Conservation (phyloP, 2,797 vertebrate genomes). For the Euthynnus affinis region DNA sequence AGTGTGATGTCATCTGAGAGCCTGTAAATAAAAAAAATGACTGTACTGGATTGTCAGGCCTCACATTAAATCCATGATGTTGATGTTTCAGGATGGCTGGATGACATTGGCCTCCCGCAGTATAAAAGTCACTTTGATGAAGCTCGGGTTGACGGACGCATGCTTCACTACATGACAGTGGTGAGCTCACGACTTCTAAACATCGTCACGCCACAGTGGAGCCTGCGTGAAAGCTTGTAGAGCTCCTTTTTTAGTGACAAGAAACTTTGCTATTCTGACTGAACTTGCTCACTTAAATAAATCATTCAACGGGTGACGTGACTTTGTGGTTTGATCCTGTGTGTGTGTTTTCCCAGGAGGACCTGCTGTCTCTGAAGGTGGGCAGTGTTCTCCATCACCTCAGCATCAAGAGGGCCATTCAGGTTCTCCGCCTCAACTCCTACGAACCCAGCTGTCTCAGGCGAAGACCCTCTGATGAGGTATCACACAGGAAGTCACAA, state of each 20-base stretch:
- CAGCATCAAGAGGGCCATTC: constrained; percentile 95
- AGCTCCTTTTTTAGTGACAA: background rate
- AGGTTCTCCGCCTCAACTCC: constrained; percentile 93
- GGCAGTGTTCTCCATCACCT: constrained; percentile 96
- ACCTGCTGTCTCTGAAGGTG: constrained; percentile 95
- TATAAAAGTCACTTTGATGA: constrained; percentile 99
- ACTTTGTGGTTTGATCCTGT: background rate
- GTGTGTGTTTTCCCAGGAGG: constrained; percentile 87
- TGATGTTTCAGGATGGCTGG: constrained; percentile 90
- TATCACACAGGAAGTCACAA: constrained; percentile 59
- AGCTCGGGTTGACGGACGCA: constrained; percentile 93
- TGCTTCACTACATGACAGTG: constrained; percentile 96
- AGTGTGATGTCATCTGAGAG: constrained; percentile 61
- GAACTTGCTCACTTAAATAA: constrained; percentile 3
- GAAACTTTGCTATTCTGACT: background rate
- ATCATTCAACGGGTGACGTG: background rate
- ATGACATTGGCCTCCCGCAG: constrained; percentile 98
- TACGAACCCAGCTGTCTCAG: constrained; percentile 93
- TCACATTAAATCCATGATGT: background rate
- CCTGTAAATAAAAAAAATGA: fast-evolving
- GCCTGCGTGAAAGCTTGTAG: background rate
- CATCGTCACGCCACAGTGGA: too few species aligned
- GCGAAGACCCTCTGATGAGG: constrained; percentile 94
- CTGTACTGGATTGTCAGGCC: fast-evolving
- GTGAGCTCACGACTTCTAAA: constrained; percentile 83